These are phyloP conservation scores for Erpornis zantholeuca DNA, from an alignment of 2,113 vertebrate species.

Conservation along the genomic window DNA sequence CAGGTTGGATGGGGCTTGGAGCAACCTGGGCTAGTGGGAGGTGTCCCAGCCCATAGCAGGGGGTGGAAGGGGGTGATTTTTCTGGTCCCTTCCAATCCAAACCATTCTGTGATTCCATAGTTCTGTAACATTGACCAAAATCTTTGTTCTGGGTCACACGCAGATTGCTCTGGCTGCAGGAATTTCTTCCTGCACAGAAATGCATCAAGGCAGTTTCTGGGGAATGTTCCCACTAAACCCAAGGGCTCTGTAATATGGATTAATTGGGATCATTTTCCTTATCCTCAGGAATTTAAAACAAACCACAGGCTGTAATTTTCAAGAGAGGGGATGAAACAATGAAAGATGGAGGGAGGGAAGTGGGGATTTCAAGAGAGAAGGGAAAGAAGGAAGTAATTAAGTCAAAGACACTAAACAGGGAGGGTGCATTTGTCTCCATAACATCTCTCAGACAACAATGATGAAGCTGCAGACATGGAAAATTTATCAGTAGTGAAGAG, in stretches of 20 bases:
- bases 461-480: not conserved
- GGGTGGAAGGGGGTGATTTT: not conserved
- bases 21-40: fast-evolving
- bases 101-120: not conserved
- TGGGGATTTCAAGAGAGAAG: not conserved
- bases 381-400: not conserved
- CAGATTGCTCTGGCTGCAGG: not conserved
- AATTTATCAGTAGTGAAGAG: not conserved
- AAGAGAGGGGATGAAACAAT: not conserved
- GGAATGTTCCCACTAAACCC: not conserved
- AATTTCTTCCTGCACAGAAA: not conserved
- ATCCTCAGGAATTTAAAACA: not conserved
- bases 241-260: not conserved
- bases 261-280: not conserved
- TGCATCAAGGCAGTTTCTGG: not conserved
- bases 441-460: not conserved
- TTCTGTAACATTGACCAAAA: not conserved
- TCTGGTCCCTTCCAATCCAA: not conserved
- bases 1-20: fast-evolving
- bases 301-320: not conserved
- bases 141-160: not conserved
- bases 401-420: not conserved
- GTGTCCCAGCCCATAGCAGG: not conserved
- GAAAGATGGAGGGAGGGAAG: not conserved
- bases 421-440: not conserved